Evolutionary conservation across 2,113 vertebrate genomes (phyloP).

Genomic region (Nothocercus nigrocapillus): DNA sequence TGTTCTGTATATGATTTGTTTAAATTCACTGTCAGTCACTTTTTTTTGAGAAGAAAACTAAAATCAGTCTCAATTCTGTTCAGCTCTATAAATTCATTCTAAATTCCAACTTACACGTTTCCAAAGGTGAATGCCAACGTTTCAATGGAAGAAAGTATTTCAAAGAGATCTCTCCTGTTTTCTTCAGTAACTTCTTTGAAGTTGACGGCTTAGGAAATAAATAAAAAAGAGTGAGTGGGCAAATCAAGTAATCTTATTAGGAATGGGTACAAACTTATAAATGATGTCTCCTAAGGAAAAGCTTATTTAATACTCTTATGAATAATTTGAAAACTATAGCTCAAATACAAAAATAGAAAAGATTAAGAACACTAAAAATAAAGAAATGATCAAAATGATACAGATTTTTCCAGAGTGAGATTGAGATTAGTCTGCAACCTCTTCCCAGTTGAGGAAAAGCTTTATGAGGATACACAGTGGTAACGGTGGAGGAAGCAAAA

Average conservation of each 20-base stretch:
- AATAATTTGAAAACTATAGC: not conserved
- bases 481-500: not conserved
- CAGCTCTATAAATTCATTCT: not conserved
- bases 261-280: not conserved
- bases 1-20: not conserved
- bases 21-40: not conserved
- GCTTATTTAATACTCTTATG: not conserved
- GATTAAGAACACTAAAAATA: not conserved
- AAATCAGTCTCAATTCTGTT: not conserved
- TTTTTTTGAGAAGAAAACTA: not conserved
- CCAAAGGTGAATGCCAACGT: slow-evolving; percentile 97
- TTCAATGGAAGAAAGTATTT: slow-evolving; percentile 94
- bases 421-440: not conserved
- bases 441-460: not conserved
- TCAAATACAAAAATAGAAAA: not conserved
- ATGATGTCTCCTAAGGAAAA: not conserved
- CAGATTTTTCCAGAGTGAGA: slow-evolving; percentile 8
- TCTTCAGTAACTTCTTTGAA: slow-evolving; percentile 96
- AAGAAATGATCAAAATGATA: not conserved
- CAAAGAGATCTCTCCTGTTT: slow-evolving; percentile 91
- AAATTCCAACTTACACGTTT: slow-evolving; percentile 90
- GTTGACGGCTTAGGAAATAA: slow-evolving; percentile 85
- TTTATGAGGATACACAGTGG: not conserved
- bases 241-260: not conserved
- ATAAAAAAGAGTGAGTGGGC: not conserved